Percentiles rank a stretch among this genome's conserved stretches.
phyloP scores from a whole-genome alignment of 2,888 invertebrate species.

The Tineola bisselliella region DNA sequence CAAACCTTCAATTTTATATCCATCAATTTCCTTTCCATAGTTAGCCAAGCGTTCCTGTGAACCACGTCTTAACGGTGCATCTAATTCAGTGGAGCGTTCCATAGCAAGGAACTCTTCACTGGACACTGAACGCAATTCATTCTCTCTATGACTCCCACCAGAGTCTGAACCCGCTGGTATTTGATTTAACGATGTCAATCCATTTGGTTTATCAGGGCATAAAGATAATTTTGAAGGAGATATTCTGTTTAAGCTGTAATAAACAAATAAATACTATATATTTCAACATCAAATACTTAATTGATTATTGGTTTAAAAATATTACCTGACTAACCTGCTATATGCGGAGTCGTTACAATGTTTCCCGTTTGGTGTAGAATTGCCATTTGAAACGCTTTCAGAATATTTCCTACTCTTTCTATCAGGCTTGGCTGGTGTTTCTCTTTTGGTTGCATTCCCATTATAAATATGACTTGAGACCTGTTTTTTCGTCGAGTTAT shows the following conservation, averaged over 20 bases:
- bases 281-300: neutral
- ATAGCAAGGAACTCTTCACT: conserved; percentile 61
- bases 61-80: conserved; percentile 26
- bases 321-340: conserved; percentile 78
- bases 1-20: conserved; percentile 32
- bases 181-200: conserved; percentile 36
- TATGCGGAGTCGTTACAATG: conserved; percentile 79
- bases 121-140: conserved; percentile 45
- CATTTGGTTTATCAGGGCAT: conserved; percentile 48
- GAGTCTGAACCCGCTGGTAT: conserved; percentile 47
- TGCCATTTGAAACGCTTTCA: conserved; percentile 40
- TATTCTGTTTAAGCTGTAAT: conserved; percentile 57
- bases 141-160: conserved; percentile 41
- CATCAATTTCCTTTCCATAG: conserved; percentile 35
- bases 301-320: conserved; percentile 16
- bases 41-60: conserved; percentile 28
- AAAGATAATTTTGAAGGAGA: conserved; percentile 58
- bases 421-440: conserved; percentile 36
- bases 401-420: conserved; percentile 39
- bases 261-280: conserved; percentile 16
- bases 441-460: conserved; percentile 37
- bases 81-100: conserved; percentile 54
- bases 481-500: conserved; percentile 37
- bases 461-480: conserved; percentile 25
- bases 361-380: conserved; percentile 49